These are phyloP conservation scores for Gallinago nigripennis DNA, from an alignment of 2,797 vertebrate species.

Conservation along the genomic window DNA sequence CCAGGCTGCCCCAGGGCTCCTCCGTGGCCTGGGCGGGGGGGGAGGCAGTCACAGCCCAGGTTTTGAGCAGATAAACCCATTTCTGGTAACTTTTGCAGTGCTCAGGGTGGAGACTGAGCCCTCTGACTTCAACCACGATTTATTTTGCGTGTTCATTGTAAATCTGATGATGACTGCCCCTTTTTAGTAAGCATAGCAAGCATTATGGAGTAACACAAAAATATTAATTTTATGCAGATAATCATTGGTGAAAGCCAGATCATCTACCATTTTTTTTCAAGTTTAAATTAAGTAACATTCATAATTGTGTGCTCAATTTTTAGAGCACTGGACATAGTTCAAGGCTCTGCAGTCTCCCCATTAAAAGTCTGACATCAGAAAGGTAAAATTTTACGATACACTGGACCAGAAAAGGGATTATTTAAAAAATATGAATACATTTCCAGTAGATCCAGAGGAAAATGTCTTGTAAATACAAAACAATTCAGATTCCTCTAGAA, in stretches of 20 bases:
- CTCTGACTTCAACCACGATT: neutral
- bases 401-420: neutral
- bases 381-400: neutral
- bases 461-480: neutral
- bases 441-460: neutral
- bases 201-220: neutral
- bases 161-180: neutral
- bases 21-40: rapidly evolving
- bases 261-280: neutral
- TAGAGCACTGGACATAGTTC: neutral
- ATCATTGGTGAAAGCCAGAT: neutral
- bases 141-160: neutral
- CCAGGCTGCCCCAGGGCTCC: neutral
- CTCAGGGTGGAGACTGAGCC: neutral
- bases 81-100: neutral
- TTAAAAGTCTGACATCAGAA: neutral
- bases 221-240: neutral
- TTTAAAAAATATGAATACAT: neutral
- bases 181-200: neutral
- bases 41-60: neutral
- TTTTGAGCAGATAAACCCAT: neutral
- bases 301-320: neutral
- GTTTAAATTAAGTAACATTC: neutral
- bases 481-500: neutral
- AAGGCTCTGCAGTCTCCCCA: neutral